phyloP scores from a whole-genome alignment of 1,140 invertebrate genomes.

The Leptinotarsa texana region DNA sequence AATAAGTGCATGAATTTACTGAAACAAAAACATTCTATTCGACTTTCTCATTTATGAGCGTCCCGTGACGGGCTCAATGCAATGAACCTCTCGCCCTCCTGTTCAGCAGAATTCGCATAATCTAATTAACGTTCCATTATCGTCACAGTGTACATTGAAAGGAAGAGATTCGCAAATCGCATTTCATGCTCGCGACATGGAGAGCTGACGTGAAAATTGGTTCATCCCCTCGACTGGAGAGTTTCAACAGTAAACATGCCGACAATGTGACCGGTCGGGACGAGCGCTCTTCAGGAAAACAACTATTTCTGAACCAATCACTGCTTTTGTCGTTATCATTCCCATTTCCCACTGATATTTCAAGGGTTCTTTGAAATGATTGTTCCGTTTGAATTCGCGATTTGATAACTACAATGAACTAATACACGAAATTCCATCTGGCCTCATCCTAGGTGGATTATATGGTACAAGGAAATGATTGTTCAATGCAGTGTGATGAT shows the following conservation, averaged over 20 bases:
- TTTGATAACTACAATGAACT: too few relatives aligned
- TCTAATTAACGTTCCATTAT: conserved; percentile 47
- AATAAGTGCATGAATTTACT: too few relatives aligned
- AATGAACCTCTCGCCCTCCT: neutral
- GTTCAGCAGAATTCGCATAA: conserved; percentile 39
- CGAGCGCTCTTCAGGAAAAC: conserved; percentile 24
- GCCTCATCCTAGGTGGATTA: too few relatives aligned
- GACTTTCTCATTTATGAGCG: too few relatives aligned
- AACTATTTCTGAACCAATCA: conserved; percentile 37
- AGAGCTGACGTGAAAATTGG: conserved; percentile 39
- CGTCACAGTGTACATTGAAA: conserved; percentile 35
- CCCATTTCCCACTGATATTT: conserved; percentile 8
- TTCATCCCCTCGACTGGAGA: conserved; percentile 36
- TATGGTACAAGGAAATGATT: too few relatives aligned
- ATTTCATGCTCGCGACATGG: conserved; percentile 38
- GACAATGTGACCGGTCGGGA: conserved; percentile 33
- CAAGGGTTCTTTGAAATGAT: neutral
- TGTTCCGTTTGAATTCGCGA: neutral
- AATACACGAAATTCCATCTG: too few relatives aligned
- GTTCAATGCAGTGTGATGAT: too few relatives aligned
- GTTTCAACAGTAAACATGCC: conserved; percentile 40
- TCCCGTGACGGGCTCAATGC: neutral
- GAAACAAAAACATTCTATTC: too few relatives aligned
- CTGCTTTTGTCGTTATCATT: conserved; percentile 8
- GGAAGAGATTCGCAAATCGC: conserved; percentile 45